Evolutionary conservation across 2,888 invertebrate species (phyloP), one percentile per base, ranked within the genome.

Genomic region (Athetis lepigone): DNA sequence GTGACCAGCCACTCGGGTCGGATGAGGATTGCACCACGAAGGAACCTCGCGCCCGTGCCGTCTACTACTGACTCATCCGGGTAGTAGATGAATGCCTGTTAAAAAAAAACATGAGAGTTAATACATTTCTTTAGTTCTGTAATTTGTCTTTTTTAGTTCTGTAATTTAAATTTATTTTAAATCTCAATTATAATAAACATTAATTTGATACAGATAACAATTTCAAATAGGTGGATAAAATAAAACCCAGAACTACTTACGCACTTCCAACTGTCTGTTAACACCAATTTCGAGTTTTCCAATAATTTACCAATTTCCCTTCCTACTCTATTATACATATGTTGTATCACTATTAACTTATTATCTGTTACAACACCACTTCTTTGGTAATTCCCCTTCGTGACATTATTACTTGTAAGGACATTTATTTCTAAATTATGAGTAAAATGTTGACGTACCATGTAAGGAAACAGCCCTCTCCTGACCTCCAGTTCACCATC

Each of bases 1-100:
- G 91, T 88, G 43, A 94, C 75, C 7, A 95, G 82, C 92, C 92
- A 93, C 8, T 91, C 83, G 0, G 86, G 76, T 29, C 84, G 85
- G 54, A 94, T 87, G 4, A 95, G 83, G 2, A 93, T 83, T 0
- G 90, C 95, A 5, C 86, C 87, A 21, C 89, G 90, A 0, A 87
- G 73, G 61, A 93, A 90, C 11, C 93, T 83, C 9, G 69, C 70
- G 0, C 89, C 90, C 2, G 82, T 70, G 1, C 60, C 72, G 13
- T 90, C 90, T 21, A 87, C 69, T 58, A 93, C 81, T 25, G 87
- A 77, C 64, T 90, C 88, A 62, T 94, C 93, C 5, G 90, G 81
- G 70, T 93, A 94, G 82, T 91, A 95, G 46, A 94, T 63, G 63
- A 91, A 89, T n/a, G 90, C 94, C 94, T 95, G 77, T 7, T 75